These are phyloP conservation scores for Boloria selene DNA, from an alignment of 2,888 invertebrate species.

Conservation along the genomic window DNA sequence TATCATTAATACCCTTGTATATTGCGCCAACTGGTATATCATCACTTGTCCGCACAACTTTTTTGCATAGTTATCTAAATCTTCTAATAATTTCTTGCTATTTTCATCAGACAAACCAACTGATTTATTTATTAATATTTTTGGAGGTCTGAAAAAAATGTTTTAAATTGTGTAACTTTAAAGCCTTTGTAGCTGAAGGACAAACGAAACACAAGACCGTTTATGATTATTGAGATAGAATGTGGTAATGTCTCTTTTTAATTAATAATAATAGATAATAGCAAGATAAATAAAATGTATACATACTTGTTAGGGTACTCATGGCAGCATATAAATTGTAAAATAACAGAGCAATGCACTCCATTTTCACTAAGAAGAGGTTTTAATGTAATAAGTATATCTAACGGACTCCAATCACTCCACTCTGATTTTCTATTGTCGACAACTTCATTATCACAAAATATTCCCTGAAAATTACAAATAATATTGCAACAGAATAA, in stretches of 20 bases:
- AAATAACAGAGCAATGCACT: slow-evolving; percentile 87
- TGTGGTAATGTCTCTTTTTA: neutral
- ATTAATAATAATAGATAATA: slow-evolving; percentile 7
- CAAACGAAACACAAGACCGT: too few relatives aligned
- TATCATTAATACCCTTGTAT: slow-evolving; percentile 81
- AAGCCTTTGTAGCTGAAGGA: too few relatives aligned
- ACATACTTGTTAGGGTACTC: slow-evolving; percentile 92
- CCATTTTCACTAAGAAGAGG: slow-evolving; percentile 90
- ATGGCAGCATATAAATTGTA: slow-evolving; percentile 88
- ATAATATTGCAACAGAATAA: too few relatives aligned
- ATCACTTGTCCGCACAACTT: slow-evolving; percentile 89
- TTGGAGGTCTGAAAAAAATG: slow-evolving; percentile 83
- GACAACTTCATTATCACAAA: slow-evolving; percentile 84
- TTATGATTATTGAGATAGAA: too few relatives aligned
- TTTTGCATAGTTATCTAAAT: slow-evolving; percentile 82
- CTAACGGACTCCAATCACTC: slow-evolving; percentile 88
- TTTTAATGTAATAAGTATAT: slow-evolving; percentile 87
- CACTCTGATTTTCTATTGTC: slow-evolving; percentile 84
- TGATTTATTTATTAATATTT: slow-evolving; percentile 86
- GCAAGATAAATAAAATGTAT: neutral
- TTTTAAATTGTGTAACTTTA: too few relatives aligned
- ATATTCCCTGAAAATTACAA: slow-evolving; percentile 87
- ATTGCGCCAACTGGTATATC: slow-evolving; percentile 91
- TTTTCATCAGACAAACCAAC: slow-evolving; percentile 90
- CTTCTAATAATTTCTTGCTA: slow-evolving; percentile 82